phyloP scores from a whole-genome alignment of 2,113 vertebrate species.

The Halcyon senegalensis region DNA sequence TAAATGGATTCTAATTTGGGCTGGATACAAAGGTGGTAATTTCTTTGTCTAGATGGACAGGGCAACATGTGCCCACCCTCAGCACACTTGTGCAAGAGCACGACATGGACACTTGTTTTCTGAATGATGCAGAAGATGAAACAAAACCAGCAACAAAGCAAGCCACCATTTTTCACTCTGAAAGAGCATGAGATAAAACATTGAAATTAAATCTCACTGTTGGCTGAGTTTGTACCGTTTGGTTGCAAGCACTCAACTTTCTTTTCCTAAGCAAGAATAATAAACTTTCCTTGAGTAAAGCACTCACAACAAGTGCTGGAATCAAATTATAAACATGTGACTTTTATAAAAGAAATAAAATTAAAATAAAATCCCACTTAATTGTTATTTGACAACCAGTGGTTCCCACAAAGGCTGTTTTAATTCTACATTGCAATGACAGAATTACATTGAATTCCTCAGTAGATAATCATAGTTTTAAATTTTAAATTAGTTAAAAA shows the following conservation, averaged over 20 bases:
- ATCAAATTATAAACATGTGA: slow-evolving; percentile 1
- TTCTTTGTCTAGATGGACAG: background rate
- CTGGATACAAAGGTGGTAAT: fast-evolving
- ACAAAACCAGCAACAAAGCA: background rate
- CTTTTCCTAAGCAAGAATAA: background rate
- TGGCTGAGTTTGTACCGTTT: background rate
- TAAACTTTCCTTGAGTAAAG: background rate
- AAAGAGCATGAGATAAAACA: background rate
- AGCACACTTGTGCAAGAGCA: fast-evolving
- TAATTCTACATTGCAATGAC: background rate
- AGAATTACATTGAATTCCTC: background rate
- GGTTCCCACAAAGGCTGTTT: background rate
- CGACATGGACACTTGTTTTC: background rate
- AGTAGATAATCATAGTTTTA: slow-evolving; percentile 17
- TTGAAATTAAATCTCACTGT: background rate
- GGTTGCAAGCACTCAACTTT: background rate
- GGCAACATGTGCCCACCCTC: fast-evolving
- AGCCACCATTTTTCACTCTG: background rate
- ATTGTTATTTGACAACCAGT: background rate
- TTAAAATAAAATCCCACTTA: background rate
- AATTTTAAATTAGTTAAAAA: slow-evolving; percentile 32
- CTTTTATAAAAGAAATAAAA: background rate
- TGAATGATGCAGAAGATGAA: background rate
- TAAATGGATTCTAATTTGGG: background rate
- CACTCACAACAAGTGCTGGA: background rate